A percentile compares a stretch with the other conserved stretches of the same genome.
phyloP scores from a whole-genome alignment of 1,140 invertebrate genomes.

The Parasteatoda tepidariorum region DNA sequence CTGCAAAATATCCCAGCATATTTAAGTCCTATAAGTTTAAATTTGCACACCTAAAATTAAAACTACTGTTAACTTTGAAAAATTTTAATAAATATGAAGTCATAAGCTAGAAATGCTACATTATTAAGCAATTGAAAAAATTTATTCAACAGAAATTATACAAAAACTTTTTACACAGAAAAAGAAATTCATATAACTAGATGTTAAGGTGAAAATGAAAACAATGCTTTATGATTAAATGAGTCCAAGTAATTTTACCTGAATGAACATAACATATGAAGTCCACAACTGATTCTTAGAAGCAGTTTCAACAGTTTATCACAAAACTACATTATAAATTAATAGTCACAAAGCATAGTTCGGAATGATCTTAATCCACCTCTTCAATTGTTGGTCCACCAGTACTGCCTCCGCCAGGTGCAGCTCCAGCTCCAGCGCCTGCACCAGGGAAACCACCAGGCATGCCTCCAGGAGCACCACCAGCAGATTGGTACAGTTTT shows the following conservation, averaged over 20 bases:
- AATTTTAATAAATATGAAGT: no score
- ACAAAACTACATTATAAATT: constrained; percentile 28
- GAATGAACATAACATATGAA: neutral
- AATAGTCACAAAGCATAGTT: constrained; percentile 11
- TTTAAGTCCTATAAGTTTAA: no score
- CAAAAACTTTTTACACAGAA: constrained; percentile 31
- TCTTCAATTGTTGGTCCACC: constrained; percentile 69
- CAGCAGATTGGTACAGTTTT: constrained; percentile 81
- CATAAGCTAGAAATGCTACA: no score
- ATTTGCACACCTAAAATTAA: no score
- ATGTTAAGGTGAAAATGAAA: constrained; percentile 28
- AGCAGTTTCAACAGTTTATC: constrained; percentile 11
- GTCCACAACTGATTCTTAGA: constrained; percentile 17
- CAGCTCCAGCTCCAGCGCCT: constrained; percentile 64
- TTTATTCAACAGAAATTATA: neutral
- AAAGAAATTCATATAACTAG: constrained; percentile 25
- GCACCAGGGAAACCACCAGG: constrained; percentile 74
- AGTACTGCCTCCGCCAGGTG: constrained; percentile 44
- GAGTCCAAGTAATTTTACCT: neutral
- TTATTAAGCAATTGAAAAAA: neutral
- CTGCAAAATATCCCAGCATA: no score
- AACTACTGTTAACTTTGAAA: no score
- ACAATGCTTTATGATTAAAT: constrained; percentile 17
- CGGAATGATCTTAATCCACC: constrained; percentile 58
- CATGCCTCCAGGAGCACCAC: constrained; percentile 71